A percentile compares a stretch with the other conserved stretches of the same genome.
phyloP scores from a whole-genome alignment of 2,113 vertebrate species.

The Calonectris borealis region DNA sequence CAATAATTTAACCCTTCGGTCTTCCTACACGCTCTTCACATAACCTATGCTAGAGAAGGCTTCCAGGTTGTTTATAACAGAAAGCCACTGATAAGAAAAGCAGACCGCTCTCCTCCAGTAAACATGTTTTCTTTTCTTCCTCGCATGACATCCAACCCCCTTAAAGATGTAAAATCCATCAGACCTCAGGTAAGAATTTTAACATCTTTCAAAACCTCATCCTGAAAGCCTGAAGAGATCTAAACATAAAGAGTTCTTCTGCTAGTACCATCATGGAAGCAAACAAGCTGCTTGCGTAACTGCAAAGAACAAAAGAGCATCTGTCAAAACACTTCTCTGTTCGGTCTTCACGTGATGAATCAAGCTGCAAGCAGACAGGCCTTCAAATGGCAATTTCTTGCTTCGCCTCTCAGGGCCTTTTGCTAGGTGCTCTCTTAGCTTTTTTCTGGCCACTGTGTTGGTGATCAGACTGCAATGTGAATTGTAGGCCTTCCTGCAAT shows the following conservation, averaged over 20 bases:
- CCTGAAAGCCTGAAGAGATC: background rate
- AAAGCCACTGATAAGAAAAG: background rate
- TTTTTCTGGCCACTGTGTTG: background rate
- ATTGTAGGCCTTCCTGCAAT: background rate
- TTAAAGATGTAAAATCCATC: background rate
- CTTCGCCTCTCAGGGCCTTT: background rate
- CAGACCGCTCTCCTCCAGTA: background rate
- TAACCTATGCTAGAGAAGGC: background rate
- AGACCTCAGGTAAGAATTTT: background rate
- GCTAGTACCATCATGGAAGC: background rate
- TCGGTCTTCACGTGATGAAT: background rate
- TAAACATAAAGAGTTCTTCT: background rate
- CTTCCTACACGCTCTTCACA: background rate
- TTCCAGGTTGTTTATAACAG: background rate
- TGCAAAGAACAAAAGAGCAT: slow-evolving; percentile 10
- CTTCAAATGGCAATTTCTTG: background rate
- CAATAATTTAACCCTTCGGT: background rate
- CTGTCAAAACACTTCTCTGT: background rate
- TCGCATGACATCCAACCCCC: background rate
- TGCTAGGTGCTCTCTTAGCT: background rate
- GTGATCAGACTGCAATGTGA: background rate
- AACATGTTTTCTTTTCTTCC: background rate
- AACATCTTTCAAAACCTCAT: background rate
- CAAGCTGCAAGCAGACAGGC: background rate
- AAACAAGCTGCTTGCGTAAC: background rate